phyloP scores from a whole-genome alignment of 2,888 invertebrate genomes.

The Callosobruchus maculatus region DNA sequence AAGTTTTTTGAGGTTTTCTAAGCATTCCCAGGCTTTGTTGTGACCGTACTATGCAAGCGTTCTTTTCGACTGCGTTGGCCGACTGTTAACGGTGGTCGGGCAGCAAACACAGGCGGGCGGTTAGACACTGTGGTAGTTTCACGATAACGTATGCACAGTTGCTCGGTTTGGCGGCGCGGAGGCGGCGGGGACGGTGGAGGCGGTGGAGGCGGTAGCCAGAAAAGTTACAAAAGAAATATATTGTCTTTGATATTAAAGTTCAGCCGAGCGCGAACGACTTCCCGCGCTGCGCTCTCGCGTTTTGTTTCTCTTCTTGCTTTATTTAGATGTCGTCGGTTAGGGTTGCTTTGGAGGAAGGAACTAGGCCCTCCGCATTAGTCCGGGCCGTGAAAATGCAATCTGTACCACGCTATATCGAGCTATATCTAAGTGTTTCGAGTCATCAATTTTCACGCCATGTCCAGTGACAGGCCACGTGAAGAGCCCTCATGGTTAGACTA shows the following conservation, averaged over 20 bases:
- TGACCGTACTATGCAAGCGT: conserved; percentile 17
- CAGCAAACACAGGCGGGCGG: conserved; percentile 30
- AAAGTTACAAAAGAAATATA: conserved; percentile 27
- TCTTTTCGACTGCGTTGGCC: conserved; percentile 21
- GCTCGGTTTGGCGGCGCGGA: background rate
- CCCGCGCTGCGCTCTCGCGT: background rate
- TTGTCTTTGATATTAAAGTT: conserved; percentile 23
- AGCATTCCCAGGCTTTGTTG: too few species aligned
- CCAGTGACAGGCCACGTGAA: too few species aligned
- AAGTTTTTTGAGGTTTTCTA: too few species aligned
- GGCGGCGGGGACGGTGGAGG: conserved; percentile 6
- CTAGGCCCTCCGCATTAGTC: too few species aligned
- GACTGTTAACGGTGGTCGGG: conserved; percentile 33
- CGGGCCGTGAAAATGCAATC: too few species aligned
- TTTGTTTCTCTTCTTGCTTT: background rate
- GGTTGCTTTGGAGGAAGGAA: background rate
- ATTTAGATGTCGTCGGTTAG: background rate
- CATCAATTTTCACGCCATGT: too few species aligned
- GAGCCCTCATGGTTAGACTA: too few species aligned
- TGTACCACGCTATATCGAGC: too few species aligned
- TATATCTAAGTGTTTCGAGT: too few species aligned
- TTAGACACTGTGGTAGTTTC: conserved; percentile 47
- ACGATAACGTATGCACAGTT: conserved; percentile 45
- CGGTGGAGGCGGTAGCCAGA: conserved; percentile 3
- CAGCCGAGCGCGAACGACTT: conserved; percentile 1